These are phyloP conservation scores for Orchesella cincta DNA, from an alignment of 1,140 invertebrate species.

Conservation along the genomic window DNA sequence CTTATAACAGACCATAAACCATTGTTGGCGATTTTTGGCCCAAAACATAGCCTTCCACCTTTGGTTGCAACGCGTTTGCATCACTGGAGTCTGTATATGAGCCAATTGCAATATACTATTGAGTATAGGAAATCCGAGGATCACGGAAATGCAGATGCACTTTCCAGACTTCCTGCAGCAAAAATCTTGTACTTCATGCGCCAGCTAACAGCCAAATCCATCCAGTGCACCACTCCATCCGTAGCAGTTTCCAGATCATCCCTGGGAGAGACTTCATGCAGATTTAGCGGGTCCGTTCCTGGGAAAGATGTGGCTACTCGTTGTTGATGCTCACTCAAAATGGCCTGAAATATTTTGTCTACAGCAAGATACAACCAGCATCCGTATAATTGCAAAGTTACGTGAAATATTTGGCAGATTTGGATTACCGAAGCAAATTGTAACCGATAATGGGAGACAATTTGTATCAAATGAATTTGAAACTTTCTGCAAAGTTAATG, in stretches of 20 bases:
- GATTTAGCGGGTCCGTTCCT: conserved; percentile 54
- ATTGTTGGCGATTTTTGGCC: neutral
- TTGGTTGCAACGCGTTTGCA: conserved; percentile 40
- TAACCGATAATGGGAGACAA: conserved; percentile 52
- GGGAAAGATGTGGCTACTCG: conserved; percentile 50
- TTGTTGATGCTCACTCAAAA: conserved; percentile 55
- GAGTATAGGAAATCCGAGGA: conserved; percentile 40
- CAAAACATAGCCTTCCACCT: neutral
- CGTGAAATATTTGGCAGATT: conserved; percentile 48
- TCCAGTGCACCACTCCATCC: conserved; percentile 43
- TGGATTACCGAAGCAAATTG: conserved; percentile 48
- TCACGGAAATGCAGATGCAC: conserved; percentile 9
- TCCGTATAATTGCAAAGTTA: conserved; percentile 41
- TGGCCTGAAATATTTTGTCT: conserved; percentile 57
- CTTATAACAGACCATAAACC: neutral
- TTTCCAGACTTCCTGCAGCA: no score
- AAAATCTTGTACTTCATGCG: conserved; percentile 58
- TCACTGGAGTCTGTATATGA: conserved; percentile 40
- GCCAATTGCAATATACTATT: conserved; percentile 43
- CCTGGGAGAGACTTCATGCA: conserved; percentile 53
- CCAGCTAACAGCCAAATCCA: conserved; percentile 44
- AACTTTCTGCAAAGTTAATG: conserved; percentile 48
- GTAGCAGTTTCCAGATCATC: conserved; percentile 46
- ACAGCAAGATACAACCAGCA: conserved; percentile 28
- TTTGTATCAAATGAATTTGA: conserved; percentile 49